A percentile compares a stretch with the other conserved stretches of the same genome.
Evolutionary conservation across 2,797 vertebrate species (phyloP).

Genomic region (Astyanax mexicanus): DNA sequence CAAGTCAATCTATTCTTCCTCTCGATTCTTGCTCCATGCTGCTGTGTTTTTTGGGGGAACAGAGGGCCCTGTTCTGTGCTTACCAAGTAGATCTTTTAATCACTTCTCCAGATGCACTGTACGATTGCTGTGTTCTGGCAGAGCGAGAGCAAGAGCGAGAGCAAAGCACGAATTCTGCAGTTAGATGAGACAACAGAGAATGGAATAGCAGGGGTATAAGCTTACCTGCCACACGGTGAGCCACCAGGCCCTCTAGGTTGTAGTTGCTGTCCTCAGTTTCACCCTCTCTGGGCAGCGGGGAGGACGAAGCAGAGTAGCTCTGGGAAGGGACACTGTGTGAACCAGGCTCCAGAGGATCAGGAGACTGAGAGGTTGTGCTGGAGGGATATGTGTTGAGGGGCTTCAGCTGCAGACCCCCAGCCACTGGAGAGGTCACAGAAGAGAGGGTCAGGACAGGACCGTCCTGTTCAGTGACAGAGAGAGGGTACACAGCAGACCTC

Average conservation of each 20-base stretch:
- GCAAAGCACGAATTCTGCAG: no score
- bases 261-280: constrained; percentile 84
- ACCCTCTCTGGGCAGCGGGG: constrained; percentile 75
- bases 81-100: constrained; percentile 24
- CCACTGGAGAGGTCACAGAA: constrained; percentile 48
- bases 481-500: constrained; percentile 57
- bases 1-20: no score
- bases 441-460: constrained; percentile 11
- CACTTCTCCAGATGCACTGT: constrained; percentile 49
- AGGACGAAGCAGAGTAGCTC: constrained; percentile 68
- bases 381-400: constrained; percentile 72
- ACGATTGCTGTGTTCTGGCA: constrained; percentile 44
- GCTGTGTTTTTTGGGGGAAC: neutral
- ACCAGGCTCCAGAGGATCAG: constrained; percentile 63
- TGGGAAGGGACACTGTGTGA: constrained; percentile 27
- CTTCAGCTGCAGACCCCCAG: constrained; percentile 69
- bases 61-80: neutral
- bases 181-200: neutral
- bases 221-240: constrained; percentile 96
- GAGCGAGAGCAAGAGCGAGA: constrained; percentile 34
- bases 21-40: neutral
- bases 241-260: constrained; percentile 93
- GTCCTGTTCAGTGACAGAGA: constrained; percentile 40
- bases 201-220: neutral
- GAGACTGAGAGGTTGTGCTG: constrained; percentile 59